Evolutionary conservation across 2,888 invertebrate genomes (phyloP).

Genomic region (Pheosia gnoma): DNA sequence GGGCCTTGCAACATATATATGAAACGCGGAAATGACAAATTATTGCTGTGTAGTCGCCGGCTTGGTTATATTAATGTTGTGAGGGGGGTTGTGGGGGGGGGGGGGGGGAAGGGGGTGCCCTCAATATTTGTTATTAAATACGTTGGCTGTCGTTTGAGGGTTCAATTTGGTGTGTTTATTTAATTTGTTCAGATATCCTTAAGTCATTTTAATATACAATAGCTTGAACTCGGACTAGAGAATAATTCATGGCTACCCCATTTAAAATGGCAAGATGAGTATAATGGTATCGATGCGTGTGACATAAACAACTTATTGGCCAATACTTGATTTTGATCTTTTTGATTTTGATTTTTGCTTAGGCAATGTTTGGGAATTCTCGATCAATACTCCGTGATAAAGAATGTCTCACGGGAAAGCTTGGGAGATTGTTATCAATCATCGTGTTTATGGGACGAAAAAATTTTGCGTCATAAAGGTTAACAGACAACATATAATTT

Average conservation of each 20-base stretch:
- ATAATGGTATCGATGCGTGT: background rate
- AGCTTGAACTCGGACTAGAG: too few species aligned
- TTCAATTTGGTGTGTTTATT: background rate
- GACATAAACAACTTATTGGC: background rate
- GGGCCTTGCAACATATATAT: slow-evolving; percentile 23
- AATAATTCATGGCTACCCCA: too few species aligned
- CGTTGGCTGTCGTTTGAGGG: slow-evolving; percentile 9
- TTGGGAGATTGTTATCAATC: background rate
- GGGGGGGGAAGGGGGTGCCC: slow-evolving; percentile 13
- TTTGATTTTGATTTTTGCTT: background rate
- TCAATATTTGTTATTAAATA: slow-evolving; percentile 23
- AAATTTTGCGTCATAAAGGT: too few species aligned
- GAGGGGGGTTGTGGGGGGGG: too few species aligned
- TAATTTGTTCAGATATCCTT: too few species aligned
- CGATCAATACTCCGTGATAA: slow-evolving; percentile 1
- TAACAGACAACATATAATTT: too few species aligned
- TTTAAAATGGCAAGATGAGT: background rate
- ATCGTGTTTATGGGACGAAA: too few species aligned
- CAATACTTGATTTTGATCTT: background rate
- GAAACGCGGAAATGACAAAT: slow-evolving; percentile 37
- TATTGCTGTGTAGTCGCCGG: slow-evolving; percentile 29
- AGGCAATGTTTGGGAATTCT: background rate
- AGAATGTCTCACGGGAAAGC: background rate
- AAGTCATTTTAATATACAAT: too few species aligned
- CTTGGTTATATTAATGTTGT: slow-evolving; percentile 24